These are phyloP conservation scores for Ypsolopha sequella DNA, from an alignment of 2,888 invertebrate genomes.

Conservation along the genomic window DNA sequence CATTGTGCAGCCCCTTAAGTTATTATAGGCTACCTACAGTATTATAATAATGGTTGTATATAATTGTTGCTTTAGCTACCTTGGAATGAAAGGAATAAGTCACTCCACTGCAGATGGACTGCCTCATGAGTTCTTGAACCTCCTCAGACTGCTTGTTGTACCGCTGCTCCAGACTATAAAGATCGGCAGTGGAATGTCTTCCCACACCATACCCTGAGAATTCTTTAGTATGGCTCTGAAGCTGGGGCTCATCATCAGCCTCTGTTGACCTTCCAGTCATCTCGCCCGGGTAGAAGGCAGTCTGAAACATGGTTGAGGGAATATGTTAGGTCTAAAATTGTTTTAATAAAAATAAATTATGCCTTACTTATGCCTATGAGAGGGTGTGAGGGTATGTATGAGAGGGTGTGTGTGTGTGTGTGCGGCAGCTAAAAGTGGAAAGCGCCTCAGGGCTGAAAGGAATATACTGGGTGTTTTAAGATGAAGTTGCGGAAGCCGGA, in stretches of 20 bases:
- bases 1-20: too few species aligned
- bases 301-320: constrained; percentile 22
- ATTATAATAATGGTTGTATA: not conserved
- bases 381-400: too few species aligned
- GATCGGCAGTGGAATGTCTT: constrained; percentile 11
- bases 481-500: too few species aligned
- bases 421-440: too few species aligned
- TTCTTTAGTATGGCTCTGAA: too few species aligned
- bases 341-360: too few species aligned
- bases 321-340: not conserved
- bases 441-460: too few species aligned
- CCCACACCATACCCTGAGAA: constrained; percentile 18
- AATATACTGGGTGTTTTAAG: too few species aligned
- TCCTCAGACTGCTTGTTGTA: constrained; percentile 49
- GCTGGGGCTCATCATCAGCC: constrained; percentile 24
- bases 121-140: constrained; percentile 46
- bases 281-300: constrained; percentile 51
- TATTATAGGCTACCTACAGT: not conserved
- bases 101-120: constrained; percentile 41
- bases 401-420: too few species aligned
- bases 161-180: constrained; percentile 19
- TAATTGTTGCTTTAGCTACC: constrained; percentile 21
- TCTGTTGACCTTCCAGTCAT: constrained; percentile 59
- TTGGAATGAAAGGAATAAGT: constrained; percentile 52
- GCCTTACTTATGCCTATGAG: too few species aligned